phyloP scores from a whole-genome alignment of 1,140 invertebrate genomes.

The Trichonephila clavipes region DNA sequence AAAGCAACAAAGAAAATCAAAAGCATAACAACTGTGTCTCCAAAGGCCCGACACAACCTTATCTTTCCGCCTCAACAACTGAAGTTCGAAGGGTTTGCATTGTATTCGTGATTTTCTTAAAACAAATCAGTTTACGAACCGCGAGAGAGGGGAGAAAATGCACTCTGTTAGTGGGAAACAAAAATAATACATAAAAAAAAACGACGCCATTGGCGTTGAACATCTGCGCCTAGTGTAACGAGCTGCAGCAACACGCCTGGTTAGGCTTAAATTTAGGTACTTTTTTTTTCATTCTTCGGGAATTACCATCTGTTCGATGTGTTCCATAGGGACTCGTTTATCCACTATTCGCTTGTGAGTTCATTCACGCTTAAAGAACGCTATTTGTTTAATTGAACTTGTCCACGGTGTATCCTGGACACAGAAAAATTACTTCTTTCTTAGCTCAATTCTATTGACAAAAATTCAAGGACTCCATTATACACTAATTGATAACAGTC shows the following conservation, averaged over 20 bases:
- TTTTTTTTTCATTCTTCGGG: slow-evolving; percentile 29
- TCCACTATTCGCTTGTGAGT: slow-evolving; percentile 15
- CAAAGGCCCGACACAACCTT: background rate
- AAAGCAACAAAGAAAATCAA: background rate
- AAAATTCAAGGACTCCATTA: background rate
- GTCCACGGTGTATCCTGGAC: slow-evolving; percentile 37
- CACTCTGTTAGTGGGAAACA: background rate
- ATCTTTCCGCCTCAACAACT: slow-evolving; percentile 19
- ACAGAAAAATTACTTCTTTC: slow-evolving; percentile 5
- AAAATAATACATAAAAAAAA: background rate
- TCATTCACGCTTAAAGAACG: slow-evolving; percentile 42
- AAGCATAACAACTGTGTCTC: background rate
- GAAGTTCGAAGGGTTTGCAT: background rate
- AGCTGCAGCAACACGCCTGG: slow-evolving; percentile 18
- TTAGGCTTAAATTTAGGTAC: slow-evolving; percentile 1
- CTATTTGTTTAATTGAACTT: slow-evolving; percentile 47
- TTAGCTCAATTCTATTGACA: background rate
- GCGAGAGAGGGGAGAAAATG: background rate
- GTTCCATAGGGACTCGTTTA: slow-evolving; percentile 26
- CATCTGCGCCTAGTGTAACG: background rate
- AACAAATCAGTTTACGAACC: slow-evolving; percentile 28
- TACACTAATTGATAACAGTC: slow-evolving; percentile 3
- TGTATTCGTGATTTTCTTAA: slow-evolving; percentile 4
- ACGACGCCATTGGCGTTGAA: slow-evolving; percentile 14
- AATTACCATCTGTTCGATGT: slow-evolving; percentile 38